Conservation (phyloP, 2,888 invertebrate genomes). For the Thera britannica region DNA sequence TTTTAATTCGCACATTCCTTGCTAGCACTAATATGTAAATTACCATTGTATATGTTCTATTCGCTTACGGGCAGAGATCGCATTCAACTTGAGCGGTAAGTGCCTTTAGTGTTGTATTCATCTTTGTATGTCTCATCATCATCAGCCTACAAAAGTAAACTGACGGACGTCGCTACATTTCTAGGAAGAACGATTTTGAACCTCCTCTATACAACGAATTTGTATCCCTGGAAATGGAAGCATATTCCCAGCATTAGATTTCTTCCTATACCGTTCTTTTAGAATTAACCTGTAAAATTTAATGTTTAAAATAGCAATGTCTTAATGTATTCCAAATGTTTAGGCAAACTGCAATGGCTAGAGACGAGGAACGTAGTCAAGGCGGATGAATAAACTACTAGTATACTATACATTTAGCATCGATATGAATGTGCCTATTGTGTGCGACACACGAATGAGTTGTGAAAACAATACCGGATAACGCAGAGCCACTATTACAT, state of each 20-base stretch:
- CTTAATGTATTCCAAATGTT: too few species aligned
- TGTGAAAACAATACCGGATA: conserved; percentile 4
- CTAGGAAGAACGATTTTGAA: too few species aligned
- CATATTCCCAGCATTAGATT: too few species aligned
- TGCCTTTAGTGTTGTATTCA: conserved; percentile 45
- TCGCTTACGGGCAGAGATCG: conserved; percentile 63
- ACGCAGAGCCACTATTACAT: not conserved
- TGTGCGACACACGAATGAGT: not conserved
- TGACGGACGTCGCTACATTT: too few species aligned
- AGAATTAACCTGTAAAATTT: too few species aligned
- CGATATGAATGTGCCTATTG: not conserved
- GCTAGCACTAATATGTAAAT: conserved; percentile 36
- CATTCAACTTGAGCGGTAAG: conserved; percentile 66
- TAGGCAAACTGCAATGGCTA: too few species aligned
- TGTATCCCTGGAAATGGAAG: too few species aligned
- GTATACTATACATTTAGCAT: not conserved
- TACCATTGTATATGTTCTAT: conserved; percentile 57
- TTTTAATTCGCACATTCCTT: conserved; percentile 20
- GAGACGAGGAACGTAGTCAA: too few species aligned
- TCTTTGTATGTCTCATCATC: conserved; percentile 3
- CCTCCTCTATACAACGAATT: too few species aligned
- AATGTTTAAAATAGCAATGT: too few species aligned
- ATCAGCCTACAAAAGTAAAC: not conserved
- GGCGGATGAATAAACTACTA: too few species aligned
- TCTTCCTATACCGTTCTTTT: too few species aligned